Base-by-base conservation (phyloP, 1,140 invertebrate genomes). In the Bombus breviceps region DNA sequence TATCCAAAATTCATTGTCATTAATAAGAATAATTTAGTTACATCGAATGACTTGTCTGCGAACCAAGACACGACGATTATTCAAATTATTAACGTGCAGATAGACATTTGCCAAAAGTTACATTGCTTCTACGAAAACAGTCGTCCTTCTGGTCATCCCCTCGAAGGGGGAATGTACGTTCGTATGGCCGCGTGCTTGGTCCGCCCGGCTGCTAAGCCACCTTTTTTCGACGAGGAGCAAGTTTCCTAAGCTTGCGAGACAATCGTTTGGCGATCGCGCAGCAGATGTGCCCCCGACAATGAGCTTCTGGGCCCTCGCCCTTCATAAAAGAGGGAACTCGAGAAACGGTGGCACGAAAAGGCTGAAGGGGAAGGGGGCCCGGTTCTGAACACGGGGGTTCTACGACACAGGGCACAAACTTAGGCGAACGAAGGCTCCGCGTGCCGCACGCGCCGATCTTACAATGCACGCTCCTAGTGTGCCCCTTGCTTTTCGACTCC, bases 241-340 rank as follows among this genome's bases (percentile, higher is more conserved):
- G 92, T 93, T 92, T 93, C 90, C 89, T 94, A 94, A 95, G 92
- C 92, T 90, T 91, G 85, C 90, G 93, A 91, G 94, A 95, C 94
- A 95, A 95, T 95, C 94, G 94, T 92, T 69, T 62, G 88, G 59
- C 93, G 93, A 94, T 93, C 93, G 91, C 88, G 91, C 90, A 92
- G 94, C 94, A 95, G 95, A 95, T 95, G 95, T 95, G 94, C 93
- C 89, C 79, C 88, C 93, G 93, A 95, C 95, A 95, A 95, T 95
- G 92, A 93, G 89, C 89, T 88, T 66, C 88, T 92, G 87, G 90
- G 92, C 93, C 92, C 92, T 89, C 91, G 90, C 92, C 91, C 90
- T 92, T 93, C 92, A 93, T 91, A 91, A 94, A 92, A 92, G 88
- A 92, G 93, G 90, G 92, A 93, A 90, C 92, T 89, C 92, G 92